Base-by-base conservation (phyloP, 2,797 vertebrate species). In the Acipenser ruthenus region DNA sequence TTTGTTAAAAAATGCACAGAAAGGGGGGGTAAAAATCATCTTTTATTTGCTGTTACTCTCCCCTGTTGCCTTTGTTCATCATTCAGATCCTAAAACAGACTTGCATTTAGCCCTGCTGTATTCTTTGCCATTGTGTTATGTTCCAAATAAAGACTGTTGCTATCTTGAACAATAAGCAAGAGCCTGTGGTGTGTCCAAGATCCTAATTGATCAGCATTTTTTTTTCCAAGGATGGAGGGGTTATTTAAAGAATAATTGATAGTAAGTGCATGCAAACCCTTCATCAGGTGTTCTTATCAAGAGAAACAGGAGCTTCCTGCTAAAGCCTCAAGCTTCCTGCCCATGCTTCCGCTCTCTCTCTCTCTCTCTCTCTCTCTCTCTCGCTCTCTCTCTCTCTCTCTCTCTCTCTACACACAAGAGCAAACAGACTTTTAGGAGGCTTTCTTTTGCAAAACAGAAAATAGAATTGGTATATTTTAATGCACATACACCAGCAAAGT, bases 281-380 rank as follows among this genome's bases (percentile, higher is more conserved):
- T 82, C 83, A 86, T 88, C 87, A 90, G 89, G 88, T 91, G 89
- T 86, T 79, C 87, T 92, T 92, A 93, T 93, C 91, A 86, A 66
- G 78, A 84, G 74, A 76, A 75, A 74, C 70, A 79, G 89, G 89
- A 82, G 84, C 88, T 92, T 93, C 91, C 91, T 83, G 88, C 86
- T 79, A 87, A 84, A 84, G 87, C 87, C 88, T 85, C 87, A 89
- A 80, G 86, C 84, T 90, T 90, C 89, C 90, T 89, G 88, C 83
- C 80, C 87, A 79, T 74, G 77, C 84, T 86, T 89, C 86, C 87
- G 86, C 73, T 75, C 73, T 71, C 75, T 78, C 78, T 74, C 52
- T 55, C 73, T 72, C 75, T 78, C 12, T 53, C 12, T 53, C 15
- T 18, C 15, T 18, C 15, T 18, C 15, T 18, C 15, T 18, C 15